Percentiles rank a stretch among this genome's conserved stretches.
Evolutionary conservation across 2,888 invertebrate genomes (phyloP).

Genomic region (Rhingia campestris): DNA sequence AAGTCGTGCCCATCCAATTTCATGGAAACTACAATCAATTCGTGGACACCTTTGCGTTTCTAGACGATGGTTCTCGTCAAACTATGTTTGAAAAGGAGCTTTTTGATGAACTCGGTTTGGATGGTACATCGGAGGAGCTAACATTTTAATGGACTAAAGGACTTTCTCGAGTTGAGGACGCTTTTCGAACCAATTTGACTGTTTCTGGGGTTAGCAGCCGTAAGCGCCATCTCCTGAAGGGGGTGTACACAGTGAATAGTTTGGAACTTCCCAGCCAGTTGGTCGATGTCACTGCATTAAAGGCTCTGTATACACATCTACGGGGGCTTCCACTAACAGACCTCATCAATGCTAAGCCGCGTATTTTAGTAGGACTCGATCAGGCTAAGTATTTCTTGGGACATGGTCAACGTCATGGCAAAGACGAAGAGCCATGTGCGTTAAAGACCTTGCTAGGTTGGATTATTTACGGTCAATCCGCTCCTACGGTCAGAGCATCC

Average conservation of each 20-base stretch:
- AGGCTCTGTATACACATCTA: too few species aligned
- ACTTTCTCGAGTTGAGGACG: background rate
- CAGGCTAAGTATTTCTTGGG: constrained; percentile 8
- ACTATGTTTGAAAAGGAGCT: constrained; percentile 17
- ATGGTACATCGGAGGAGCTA: constrained; percentile 1
- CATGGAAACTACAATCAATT: background rate
- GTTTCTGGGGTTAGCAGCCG: constrained; percentile 9
- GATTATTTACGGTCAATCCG: constrained; percentile 16
- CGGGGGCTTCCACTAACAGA: constrained; percentile 7
- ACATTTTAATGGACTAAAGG: constrained; percentile 17
- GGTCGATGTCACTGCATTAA: too few species aligned
- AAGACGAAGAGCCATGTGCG: too few species aligned
- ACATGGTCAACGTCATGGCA: constrained; percentile 8
- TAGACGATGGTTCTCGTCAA: constrained; percentile 11
- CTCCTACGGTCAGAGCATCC: background rate
- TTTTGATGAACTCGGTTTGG: constrained; percentile 5
- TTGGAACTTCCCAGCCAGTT: too few species aligned
- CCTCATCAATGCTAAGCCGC: constrained; percentile 8
- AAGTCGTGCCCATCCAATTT: constrained; percentile 19
- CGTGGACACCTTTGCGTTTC: constrained; percentile 13
- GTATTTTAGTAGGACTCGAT: constrained; percentile 5
- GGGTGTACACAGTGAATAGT: too few species aligned
- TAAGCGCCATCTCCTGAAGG: constrained; percentile 6
- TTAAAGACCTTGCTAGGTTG: constrained; percentile 22
- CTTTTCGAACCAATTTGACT: background rate